phyloP scores from a whole-genome alignment of 2,113 vertebrate genomes.

The Poeciliopsis turrubarensis region DNA sequence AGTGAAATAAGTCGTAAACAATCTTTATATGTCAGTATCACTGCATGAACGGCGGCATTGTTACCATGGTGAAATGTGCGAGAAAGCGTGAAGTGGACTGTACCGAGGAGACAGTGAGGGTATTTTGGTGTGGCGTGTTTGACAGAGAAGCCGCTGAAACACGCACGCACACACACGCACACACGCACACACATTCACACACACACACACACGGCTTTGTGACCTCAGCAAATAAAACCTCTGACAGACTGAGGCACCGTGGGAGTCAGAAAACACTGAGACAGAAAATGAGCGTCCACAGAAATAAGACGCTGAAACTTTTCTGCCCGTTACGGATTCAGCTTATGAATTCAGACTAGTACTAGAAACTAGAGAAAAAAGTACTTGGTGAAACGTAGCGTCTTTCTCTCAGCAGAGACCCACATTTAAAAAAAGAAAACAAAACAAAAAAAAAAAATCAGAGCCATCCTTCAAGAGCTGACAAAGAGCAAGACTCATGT shows the following conservation, averaged over 20 bases:
- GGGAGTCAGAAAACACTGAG: constrained; percentile 1
- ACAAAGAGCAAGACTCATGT: too few species aligned
- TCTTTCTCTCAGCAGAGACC: too few species aligned
- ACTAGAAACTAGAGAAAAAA: too few species aligned
- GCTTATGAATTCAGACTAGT: background rate
- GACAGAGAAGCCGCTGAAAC: constrained; percentile 41
- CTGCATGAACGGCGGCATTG: background rate
- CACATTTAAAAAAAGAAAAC: too few species aligned
- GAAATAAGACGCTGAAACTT: background rate
- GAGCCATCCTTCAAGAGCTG: too few species aligned
- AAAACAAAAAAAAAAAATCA: too few species aligned
- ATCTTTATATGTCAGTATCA: too few species aligned
- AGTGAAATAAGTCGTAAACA: too few species aligned
- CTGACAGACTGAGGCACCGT: constrained; percentile 21
- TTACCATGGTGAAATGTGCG: constrained; percentile 13
- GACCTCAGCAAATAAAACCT: constrained; percentile 56
- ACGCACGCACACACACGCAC: background rate
- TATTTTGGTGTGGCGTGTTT: background rate
- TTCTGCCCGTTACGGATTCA: background rate
- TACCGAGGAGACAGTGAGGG: background rate
- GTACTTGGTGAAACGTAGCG: too few species aligned
- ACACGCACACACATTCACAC: constrained; percentile 52
- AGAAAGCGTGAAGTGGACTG: background rate
- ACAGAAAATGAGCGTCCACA: background rate
- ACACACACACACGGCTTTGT: constrained; percentile 45